Base-by-base conservation (phyloP, 2,797 vertebrate species). In the Tachyglossus aculeatus region DNA sequence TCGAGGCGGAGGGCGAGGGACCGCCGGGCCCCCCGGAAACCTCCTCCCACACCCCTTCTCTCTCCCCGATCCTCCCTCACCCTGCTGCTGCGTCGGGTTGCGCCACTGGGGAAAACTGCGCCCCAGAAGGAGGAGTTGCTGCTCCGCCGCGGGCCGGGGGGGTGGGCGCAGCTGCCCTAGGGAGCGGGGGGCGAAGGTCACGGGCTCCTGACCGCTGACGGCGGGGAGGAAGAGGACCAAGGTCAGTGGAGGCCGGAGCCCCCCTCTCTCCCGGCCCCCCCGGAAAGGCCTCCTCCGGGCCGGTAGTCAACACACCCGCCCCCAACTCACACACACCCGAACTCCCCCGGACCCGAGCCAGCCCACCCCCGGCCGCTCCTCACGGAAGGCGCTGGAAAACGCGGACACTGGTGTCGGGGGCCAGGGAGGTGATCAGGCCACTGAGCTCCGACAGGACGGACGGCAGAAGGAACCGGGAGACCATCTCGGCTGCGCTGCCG, bases 21-120 rank as follows among this genome's bases (percentile, higher is more conserved):
- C 22, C 19, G 16, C 57, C 27, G 29, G 29, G 18, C 27, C n/a
- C 37, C 54, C 24, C 37, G 39, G 19, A 22, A n/a, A 44, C 7
- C 12, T 2, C n/a, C 50, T 11, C 6, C 41, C 37, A 24, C 6
- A n/a, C 6, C 19, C 22, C 41, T 25, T 5, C 24, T 43, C 36
- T 22, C 16, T 27, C 8, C 33, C 31, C 38, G 5, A 15, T 21
- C 3, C 0, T 3, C 45, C 64, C 72, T 88, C 90, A 98, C 97
- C 97, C 91, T 94, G 96, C 52, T 98, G 96, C 58, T 98, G 96
- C 1, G 95, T 96, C 88, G 94, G 97, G 80, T 91, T 96, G 58
- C 94, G 95, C 98, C 98, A 99, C 82, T 99, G 98, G 22, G 94
- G 92, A 72, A 99, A 98, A 89, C 96, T 99, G 36, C 98, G 96